phyloP scores from a whole-genome alignment of 2,113 vertebrate genomes.

The Macaca mulatta region DNA sequence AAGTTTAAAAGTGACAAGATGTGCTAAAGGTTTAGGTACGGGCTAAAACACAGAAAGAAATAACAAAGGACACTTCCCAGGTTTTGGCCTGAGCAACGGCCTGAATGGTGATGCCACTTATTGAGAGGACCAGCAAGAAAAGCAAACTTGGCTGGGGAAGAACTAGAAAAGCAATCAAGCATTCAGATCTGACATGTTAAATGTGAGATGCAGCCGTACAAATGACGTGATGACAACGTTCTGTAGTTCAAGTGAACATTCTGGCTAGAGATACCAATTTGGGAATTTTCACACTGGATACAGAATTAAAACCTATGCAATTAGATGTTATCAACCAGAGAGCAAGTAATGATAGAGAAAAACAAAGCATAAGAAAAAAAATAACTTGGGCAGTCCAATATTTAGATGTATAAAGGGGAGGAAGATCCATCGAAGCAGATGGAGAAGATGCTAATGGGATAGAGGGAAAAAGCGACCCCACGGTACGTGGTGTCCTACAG shows the following conservation, averaged over 20 bases:
- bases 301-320: not conserved
- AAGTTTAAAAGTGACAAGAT: too few relatives aligned
- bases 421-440: not conserved
- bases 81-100: not conserved
- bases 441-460: not conserved
- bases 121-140: not conserved
- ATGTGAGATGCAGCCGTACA: not conserved
- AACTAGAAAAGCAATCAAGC: not conserved
- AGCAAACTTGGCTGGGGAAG: not conserved
- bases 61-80: not conserved
- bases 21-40: not conserved
- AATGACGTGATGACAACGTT: not conserved
- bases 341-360: not conserved
- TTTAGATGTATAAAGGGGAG: not conserved
- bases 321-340: not conserved
- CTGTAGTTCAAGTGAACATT: not conserved
- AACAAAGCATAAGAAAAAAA: not conserved
- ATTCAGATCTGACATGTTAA: not conserved
- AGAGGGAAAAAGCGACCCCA: not conserved
- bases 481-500: not conserved
- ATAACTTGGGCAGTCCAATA: not conserved
- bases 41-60: not conserved
- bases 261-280: not conserved
- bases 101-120: not conserved
- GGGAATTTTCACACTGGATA: not conserved